Conservation (phyloP, 2,888 invertebrate genomes). For the Agrochola macilenta region DNA sequence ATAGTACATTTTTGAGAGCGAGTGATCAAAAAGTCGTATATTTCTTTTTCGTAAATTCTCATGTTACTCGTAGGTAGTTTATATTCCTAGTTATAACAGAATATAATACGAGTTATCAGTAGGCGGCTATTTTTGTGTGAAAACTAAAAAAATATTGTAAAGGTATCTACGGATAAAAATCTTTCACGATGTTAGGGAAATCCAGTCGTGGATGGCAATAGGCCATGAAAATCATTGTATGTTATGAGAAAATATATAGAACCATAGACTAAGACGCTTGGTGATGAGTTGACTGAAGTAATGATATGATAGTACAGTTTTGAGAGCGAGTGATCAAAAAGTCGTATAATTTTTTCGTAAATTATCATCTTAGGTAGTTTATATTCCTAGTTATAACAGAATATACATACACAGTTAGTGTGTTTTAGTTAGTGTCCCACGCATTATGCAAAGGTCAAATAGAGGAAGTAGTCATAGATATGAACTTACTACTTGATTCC, state of each 20-base stretch:
- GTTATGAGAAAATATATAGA: background rate
- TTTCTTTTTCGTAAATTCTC: background rate
- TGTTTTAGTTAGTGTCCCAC: conserved; percentile 30
- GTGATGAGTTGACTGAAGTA: background rate
- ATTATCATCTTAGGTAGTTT: background rate
- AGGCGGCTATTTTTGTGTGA: conserved; percentile 14
- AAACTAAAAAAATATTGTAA: conserved; percentile 15
- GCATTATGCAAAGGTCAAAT: conserved; percentile 42
- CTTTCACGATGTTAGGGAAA: background rate
- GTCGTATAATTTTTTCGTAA: background rate
- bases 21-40: background rate
- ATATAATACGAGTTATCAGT: conserved; percentile 4
- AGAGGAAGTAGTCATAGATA: conserved; percentile 40
- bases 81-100: background rate
- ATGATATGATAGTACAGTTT: background rate
- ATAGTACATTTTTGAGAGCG: background rate
- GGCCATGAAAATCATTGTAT: conserved; percentile 13
- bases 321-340: background rate
- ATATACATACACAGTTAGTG: background rate
- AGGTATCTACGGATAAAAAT: background rate
- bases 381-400: background rate
- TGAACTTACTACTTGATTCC: conserved; percentile 20
- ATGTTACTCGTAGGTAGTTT: background rate
- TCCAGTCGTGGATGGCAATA: background rate
- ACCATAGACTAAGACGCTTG: background rate